These are phyloP conservation scores for Tokudaia tokunoshimensis DNA, from an alignment of 2,797 vertebrate genomes.

Conservation along the genomic window DNA sequence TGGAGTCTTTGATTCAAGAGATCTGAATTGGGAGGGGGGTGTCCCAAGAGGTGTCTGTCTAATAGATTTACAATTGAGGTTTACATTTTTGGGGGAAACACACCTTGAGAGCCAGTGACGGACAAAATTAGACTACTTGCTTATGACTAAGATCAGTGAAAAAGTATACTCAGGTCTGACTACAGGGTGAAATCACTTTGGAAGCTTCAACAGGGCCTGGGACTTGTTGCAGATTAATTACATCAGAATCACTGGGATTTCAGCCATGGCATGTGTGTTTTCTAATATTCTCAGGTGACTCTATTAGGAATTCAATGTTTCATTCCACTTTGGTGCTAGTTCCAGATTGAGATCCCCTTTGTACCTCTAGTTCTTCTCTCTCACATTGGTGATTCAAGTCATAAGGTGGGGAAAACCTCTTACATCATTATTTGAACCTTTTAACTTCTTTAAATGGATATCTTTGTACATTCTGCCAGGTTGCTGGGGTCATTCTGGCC, in stretches of 20 bases:
- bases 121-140: neutral
- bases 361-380: neutral
- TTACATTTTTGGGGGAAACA: neutral
- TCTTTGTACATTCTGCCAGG: neutral
- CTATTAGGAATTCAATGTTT: constrained; percentile 21
- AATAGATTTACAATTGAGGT: neutral
- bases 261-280: neutral
- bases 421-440: neutral
- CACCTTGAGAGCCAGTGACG: neutral
- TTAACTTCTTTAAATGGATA: neutral
- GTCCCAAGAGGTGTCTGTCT: constrained; percentile 11
- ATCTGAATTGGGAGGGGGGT: neutral
- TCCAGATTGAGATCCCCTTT: neutral
- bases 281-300: constrained; percentile 50
- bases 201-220: constrained; percentile 17
- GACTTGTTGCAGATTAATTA: constrained; percentile 61
- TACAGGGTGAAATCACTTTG: constrained; percentile 19
- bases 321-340: constrained; percentile 4
- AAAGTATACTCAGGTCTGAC: constrained; percentile 18
- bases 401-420: neutral
- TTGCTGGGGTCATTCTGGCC: neutral
- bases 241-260: constrained; percentile 43
- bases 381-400: no score
- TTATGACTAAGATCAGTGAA: constrained; percentile 23
- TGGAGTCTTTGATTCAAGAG: constrained; percentile 2